Percentiles rank a stretch among this genome's conserved stretches.
Conservation (phyloP, 2,113 vertebrate genomes). For the Poecile atricapillus region DNA sequence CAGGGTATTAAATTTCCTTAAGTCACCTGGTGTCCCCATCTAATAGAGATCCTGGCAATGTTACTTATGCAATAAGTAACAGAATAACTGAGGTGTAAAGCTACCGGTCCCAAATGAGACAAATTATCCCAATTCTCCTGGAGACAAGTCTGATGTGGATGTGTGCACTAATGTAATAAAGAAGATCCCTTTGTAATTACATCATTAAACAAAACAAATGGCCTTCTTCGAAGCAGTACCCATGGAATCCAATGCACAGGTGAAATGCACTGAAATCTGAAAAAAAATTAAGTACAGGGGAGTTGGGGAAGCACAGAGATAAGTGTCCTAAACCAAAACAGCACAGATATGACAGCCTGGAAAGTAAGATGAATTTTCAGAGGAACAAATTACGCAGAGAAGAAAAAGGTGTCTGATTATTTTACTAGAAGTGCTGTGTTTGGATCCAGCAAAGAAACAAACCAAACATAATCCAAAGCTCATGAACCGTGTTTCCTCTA, state of each 20-base stretch:
- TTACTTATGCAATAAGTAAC: neutral
- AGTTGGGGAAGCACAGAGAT: neutral
- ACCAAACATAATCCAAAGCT: neutral
- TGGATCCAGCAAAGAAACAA: neutral
- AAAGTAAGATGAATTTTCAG: neutral
- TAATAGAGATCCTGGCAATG: conserved; percentile 48
- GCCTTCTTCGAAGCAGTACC: neutral
- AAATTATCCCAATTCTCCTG: conserved; percentile 38
- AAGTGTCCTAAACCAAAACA: neutral
- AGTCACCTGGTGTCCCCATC: conserved; percentile 34
- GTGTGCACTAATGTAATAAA: conserved; percentile 6
- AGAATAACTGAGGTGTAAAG: conserved; percentile 43
- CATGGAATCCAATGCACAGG: neutral
- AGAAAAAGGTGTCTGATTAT: neutral
- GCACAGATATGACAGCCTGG: neutral
- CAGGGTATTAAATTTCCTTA: conserved; percentile 48
- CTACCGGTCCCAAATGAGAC: conserved; percentile 11
- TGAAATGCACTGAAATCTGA: neutral
- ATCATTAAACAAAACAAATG: conserved; percentile 49
- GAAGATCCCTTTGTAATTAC: conserved; percentile 19
- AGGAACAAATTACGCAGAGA: neutral
- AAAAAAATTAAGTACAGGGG: neutral
- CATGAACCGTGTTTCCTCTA: neutral
- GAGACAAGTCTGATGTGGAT: neutral
- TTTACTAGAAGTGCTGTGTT: neutral